Base-by-base conservation (phyloP, 2,797 vertebrate species). In the Brachyrhaphis roseni region DNA sequence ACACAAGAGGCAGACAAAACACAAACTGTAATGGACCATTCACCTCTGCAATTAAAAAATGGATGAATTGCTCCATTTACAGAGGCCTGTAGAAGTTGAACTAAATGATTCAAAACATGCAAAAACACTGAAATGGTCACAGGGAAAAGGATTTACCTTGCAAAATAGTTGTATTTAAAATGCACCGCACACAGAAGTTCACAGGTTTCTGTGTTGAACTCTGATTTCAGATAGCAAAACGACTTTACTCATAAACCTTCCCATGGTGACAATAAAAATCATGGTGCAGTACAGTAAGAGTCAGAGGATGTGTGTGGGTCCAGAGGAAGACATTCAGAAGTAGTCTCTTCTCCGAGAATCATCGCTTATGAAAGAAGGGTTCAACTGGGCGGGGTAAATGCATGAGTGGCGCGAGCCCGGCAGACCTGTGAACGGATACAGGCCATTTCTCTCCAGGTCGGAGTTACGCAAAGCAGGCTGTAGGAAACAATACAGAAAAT, bases 321-420 rank as follows among this genome's bases (percentile, higher is more conserved):
- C n/a, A 59, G 64, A 15, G 39, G 20, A 43, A 45, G 36, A 15
- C 43, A 7, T 45, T 96, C 95, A 99, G 89, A 99, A 99, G 92
- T 99, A 99, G 95, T 99, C 98, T 93, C 98, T 95, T 87, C 98
- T 95, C 72, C 98, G 95, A 79, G 97, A 97, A 90, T 99, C 98
- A 0, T 99, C 98, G 31, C 97, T 97, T 88, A 97, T 97, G 90
- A 99, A 99, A 77, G 98, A 98, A 0, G 98, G 98, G 91, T 99
- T 99, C 93, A 97, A 99, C 86, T 98, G 97, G 81, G 98, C 98
- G 0, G 98, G 98, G 86, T 99, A 99, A 90, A 99, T 99, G 91
- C 98, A 99, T 1, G 98, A 99, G 90, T 99, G 98, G 59, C 98
- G 97, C 11, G 98, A 99, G 15, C 98, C 98, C 0, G 98, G 98